Base-by-base conservation (phyloP, 2,888 invertebrate species). In the Limnephilus rhombicus region DNA sequence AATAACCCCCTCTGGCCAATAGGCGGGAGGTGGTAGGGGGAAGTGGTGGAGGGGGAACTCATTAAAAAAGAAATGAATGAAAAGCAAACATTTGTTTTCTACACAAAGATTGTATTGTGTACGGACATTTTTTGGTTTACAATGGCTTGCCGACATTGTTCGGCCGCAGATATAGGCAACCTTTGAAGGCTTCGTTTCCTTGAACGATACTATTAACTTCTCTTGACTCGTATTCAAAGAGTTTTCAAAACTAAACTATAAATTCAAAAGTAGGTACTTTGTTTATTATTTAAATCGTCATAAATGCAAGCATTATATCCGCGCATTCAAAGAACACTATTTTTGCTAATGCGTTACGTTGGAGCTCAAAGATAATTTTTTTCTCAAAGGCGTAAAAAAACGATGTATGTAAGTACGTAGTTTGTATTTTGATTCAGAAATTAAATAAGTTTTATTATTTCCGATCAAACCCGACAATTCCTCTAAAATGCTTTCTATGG, bases 61-160 rank as follows among this genome's bases (percentile, higher is more conserved):
- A 92, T 93, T 93, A 92, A 93, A 92, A 93, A 92, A 92, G 91
- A 92, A 93, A 93, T 93, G 92, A 93, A 93, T 93, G 92, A 91
- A 93, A 92, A 83, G 91, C 88, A 93, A 93, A 93, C 91, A 93
- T 93, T 93, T 93, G 90, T 93, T 93, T 93, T 93, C 91, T 80
- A 85, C 92, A 93, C 92, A 93, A 93, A 93, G 93, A 93, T 92
- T 92, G 93, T 93, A 93, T 93, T 93, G 92, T 93, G 92, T 92
- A 87, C 93, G 91, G 92, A 92, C 93, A 93, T 93, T 93, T 93
- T 91, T 86, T 93, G 91, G 90, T 93, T 92, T 92, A 92, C 92
- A 92, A 92, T 90, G 92, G 93, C 81, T 89, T 86, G 29, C 81
- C 86, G 81, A 68, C 88, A 90, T 83, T 92, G 82, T 80, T 80